Conservation (phyloP, 64 coral and sea anemone genomes). For the Stichodactyla helianthus region DNA sequence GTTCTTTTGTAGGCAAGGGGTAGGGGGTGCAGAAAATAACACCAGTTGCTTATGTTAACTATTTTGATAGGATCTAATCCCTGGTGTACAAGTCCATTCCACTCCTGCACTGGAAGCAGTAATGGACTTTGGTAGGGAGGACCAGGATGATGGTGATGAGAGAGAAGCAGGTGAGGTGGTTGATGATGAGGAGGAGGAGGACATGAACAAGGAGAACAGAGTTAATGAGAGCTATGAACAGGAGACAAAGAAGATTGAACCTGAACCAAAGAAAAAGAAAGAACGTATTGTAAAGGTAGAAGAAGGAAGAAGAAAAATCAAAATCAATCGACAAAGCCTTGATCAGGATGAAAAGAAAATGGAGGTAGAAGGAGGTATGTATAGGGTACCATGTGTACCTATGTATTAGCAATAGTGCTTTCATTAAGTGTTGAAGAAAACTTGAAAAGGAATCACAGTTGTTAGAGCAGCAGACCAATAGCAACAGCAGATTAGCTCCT, state of each 20-base stretch:
- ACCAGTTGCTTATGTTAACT: neutral
- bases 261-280: conserved; percentile 56
- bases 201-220: neutral
- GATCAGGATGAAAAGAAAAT: conserved; percentile 46
- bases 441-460: neutral
- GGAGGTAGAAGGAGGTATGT: conserved; percentile 73
- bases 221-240: conserved; percentile 27
- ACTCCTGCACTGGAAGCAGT: conserved; percentile 94
- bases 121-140: conserved; percentile 88
- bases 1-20: too few relatives aligned
- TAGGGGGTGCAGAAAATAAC: too few relatives aligned
- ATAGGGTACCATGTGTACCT: neutral
- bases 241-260: conserved; percentile 9
- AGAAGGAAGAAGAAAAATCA: conserved; percentile 65
- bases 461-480: too few relatives aligned
- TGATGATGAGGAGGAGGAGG: conserved; percentile 22
- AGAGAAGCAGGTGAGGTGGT: conserved; percentile 20
- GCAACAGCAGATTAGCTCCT: neutral
- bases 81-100: conserved; percentile 84
- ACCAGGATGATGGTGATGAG: conserved; percentile 64
- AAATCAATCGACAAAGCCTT: conserved; percentile 61
- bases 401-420: neutral
- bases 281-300: conserved; percentile 89
- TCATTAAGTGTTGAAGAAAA: neutral
- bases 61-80: conserved; percentile 70